Percentiles rank a stretch among this genome's conserved stretches.
Conservation (phyloP, 2,888 invertebrate genomes). For the Cataglyphis cursor region DNA sequence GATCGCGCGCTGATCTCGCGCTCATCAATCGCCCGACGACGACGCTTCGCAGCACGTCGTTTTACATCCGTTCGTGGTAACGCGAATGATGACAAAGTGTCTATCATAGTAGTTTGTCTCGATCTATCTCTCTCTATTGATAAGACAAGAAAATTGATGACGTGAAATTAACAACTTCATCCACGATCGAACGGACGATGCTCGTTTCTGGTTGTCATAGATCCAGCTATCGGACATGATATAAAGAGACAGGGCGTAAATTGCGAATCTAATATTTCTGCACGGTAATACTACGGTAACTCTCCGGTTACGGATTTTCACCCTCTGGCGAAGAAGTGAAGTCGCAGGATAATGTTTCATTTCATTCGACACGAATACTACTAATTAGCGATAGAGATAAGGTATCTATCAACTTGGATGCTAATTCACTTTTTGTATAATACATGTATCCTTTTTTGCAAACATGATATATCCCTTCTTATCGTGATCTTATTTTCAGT, state of each 20-base stretch:
- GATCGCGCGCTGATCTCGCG: constrained; percentile 47
- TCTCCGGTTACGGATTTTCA: neutral
- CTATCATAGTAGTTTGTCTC: neutral
- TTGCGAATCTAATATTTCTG: neutral
- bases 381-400: neutral
- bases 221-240: constrained; percentile 13
- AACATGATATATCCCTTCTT: neutral
- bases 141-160: constrained; percentile 17
- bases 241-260: neutral
- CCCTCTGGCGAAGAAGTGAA: constrained; percentile 12
- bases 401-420: neutral
- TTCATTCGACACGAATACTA: neutral
- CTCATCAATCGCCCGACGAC: constrained; percentile 37
- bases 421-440: constrained; percentile 24
- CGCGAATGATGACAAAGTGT: constrained; percentile 19
- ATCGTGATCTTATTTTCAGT: neutral
- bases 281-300: neutral
- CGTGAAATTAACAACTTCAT: constrained; percentile 35
- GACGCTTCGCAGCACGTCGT: constrained; percentile 13
- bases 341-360: neutral
- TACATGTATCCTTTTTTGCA: neutral
- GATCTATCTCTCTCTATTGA: neutral
- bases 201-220: neutral
- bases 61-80: constrained; percentile 31
- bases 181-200: constrained; percentile 11